Evolutionary conservation across 2,797 vertebrate species (phyloP).

Genomic region (Mallotus villosus): DNA sequence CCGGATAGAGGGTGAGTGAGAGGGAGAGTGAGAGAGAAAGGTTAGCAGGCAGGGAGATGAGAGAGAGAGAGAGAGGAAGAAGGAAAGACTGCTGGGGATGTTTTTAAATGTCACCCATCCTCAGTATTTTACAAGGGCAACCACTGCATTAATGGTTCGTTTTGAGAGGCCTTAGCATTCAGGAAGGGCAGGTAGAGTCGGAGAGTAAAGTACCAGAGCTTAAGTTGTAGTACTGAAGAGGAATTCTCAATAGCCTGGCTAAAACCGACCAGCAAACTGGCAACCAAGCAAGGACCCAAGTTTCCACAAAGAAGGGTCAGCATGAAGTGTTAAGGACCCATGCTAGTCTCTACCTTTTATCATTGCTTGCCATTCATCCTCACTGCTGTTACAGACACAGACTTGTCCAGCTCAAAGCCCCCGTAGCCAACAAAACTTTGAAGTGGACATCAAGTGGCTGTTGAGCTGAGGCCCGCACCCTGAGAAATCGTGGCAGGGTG

Average conservation of each 20-base stretch:
- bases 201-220: conserved; percentile 25
- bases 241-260: neutral
- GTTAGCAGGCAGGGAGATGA: neutral
- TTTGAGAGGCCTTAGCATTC: conserved; percentile 21
- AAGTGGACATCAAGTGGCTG: neutral
- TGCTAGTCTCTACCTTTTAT: neutral
- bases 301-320: neutral
- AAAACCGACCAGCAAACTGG: neutral
- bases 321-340: neutral
- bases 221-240: conserved; percentile 20
- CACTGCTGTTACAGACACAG: no score
- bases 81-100: conserved; percentile 42
- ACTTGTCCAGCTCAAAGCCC: no score
- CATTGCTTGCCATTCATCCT: neutral
- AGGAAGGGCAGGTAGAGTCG: neutral
- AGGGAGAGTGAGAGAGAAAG: no score
- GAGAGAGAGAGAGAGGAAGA: conserved; percentile 25
- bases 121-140: conserved; percentile 30
- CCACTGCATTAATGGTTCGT: conserved; percentile 43
- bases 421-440: neutral
- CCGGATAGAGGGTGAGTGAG: neutral
- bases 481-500: no score
- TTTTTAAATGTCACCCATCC: conserved; percentile 58
- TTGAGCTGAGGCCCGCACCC: neutral
- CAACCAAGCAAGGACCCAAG: neutral